These are phyloP conservation scores for Atta cephalotes DNA, from an alignment of 1,140 invertebrate genomes.

Conservation along the genomic window DNA sequence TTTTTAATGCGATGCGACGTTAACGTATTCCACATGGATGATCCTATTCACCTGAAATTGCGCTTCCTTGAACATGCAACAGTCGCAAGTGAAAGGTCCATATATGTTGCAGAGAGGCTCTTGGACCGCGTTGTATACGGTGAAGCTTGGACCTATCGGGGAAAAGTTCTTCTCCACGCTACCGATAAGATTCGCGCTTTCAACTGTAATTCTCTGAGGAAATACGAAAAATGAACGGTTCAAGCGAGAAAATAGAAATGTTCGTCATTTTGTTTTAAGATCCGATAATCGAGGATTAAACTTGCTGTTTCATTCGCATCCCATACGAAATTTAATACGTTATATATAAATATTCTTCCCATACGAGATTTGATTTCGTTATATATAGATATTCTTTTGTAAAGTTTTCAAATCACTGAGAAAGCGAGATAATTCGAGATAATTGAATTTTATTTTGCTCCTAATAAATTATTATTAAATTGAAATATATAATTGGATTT, in stretches of 20 bases:
- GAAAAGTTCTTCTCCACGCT: slow-evolving; percentile 79
- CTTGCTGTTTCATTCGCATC: neutral
- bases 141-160: slow-evolving; percentile 76
- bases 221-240: slow-evolving; percentile 1
- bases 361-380: neutral
- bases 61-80: slow-evolving; percentile 77
- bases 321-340: neutral
- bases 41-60: slow-evolving; percentile 76
- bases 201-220: slow-evolving; percentile 75
- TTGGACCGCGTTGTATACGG: slow-evolving; percentile 74
- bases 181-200: slow-evolving; percentile 73
- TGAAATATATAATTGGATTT: neutral
- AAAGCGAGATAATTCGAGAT: neutral
- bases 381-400: too few species aligned
- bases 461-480: neutral
- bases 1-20: neutral
- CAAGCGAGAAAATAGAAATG: neutral
- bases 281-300: neutral
- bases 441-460: neutral
- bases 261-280: neutral
- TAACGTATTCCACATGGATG: neutral
- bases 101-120: slow-evolving; percentile 74
- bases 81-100: slow-evolving; percentile 77
- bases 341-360: neutral
- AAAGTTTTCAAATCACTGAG: neutral